Evolutionary conservation across 2,888 invertebrate genomes (phyloP), one percentile per base, ranked within the genome.

Genomic region (Pelosia muscerda): DNA sequence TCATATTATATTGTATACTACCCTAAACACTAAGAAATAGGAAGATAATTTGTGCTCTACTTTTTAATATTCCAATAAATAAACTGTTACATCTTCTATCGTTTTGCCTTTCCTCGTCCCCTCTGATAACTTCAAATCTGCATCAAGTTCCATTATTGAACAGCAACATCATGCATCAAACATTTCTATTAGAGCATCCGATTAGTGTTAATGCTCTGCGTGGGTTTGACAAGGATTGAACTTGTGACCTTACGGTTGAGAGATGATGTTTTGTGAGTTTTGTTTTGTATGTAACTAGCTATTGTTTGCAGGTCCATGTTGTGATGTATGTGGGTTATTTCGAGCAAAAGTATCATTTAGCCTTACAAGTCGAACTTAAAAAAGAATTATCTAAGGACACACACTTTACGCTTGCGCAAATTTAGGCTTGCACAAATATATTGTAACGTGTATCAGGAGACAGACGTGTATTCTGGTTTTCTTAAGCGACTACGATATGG

Each of bases 141-240:
- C 31, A 15, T 62, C 25, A 53, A 66, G 42, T 56, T 19, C 22
- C 13, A 55, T 61, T 62, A 66, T 63, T 34, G 57, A 63, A 15
- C 23, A 56, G 34, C 15, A 26, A 26, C 56, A 53, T 19, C 34
- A 67, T 72, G 63, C 66, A 69, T 66, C 64, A 61, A 58, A 67
- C 57, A 68, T 65, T 72, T 68, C 58, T 74, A 72, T 75, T 75
- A 71, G 61, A 62, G 38, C 64, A 66, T 74, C 67, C 68, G 70
- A 72, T 66, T 42, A 67, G 79, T 69, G 76, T 71, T 57, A 74
- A 74, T 63, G 54, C 22, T 22, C 64, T 61, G 67, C 57, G 49
- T 58, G 65, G 38, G 75, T 65, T 80, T 63, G 69, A 56, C 66
- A 53, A 59, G 61, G 69, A 75, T 65, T 77, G 80, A 77, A 80